These are phyloP conservation scores for Eupithecia dodoneata DNA, from an alignment of 2,888 invertebrate genomes.

Conservation along the genomic window DNA sequence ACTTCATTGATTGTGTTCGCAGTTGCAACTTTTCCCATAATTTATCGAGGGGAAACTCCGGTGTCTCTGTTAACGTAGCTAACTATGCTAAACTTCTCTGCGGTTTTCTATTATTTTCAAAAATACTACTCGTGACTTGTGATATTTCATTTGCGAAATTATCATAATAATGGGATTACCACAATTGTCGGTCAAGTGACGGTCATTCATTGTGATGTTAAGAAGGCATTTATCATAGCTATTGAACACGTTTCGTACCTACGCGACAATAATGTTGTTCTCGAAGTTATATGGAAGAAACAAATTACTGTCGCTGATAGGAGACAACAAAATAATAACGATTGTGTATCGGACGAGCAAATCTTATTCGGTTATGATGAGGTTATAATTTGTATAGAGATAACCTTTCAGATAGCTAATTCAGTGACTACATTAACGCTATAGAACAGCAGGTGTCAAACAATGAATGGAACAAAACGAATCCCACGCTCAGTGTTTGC, in stretches of 20 bases:
- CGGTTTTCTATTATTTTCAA: not conserved
- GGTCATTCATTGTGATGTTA: constrained; percentile 69
- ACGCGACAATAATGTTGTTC: constrained; percentile 45
- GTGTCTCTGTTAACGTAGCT: constrained; percentile 26
- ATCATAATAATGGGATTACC: constrained; percentile 65
- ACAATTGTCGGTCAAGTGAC: constrained; percentile 59
- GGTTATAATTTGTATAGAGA: constrained; percentile 46
- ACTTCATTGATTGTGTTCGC: constrained; percentile 47
- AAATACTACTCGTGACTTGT: constrained; percentile 12
- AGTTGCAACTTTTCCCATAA: constrained; percentile 60
- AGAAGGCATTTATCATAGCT: constrained; percentile 66
- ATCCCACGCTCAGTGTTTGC: constrained; percentile 63
- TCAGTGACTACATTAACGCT: constrained; percentile 44
- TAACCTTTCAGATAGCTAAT: constrained; percentile 59
- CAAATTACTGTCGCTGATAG: constrained; percentile 49
- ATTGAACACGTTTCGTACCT: constrained; percentile 56
- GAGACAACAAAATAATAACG: constrained; percentile 27
- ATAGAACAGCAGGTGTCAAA: constrained; percentile 56
- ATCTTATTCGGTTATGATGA: constrained; percentile 34
- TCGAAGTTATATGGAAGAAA: constrained; percentile 53
- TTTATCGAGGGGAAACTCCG: constrained; percentile 35
- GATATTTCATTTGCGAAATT: constrained; percentile 56
- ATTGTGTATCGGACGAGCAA: constrained; percentile 39
- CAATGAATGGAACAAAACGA: constrained; percentile 53
- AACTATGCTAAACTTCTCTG: not conserved